These are phyloP conservation scores for Microtus montanus DNA, from an alignment of 2,113 vertebrate genomes.

Conservation along the genomic window DNA sequence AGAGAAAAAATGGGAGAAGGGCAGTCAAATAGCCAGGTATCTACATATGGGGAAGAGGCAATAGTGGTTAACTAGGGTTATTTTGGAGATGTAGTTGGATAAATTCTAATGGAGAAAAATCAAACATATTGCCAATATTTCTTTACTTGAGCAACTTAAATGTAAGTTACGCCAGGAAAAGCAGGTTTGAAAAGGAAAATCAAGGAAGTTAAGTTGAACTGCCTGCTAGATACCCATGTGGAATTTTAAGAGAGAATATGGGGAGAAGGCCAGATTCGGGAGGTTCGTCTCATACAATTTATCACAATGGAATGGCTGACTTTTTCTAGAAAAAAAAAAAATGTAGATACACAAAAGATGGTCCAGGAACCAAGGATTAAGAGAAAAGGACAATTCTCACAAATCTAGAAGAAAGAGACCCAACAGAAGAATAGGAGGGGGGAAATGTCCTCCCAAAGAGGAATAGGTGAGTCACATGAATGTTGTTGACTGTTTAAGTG, in stretches of 20 bases:
- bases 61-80: background rate
- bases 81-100: background rate
- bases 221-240: background rate
- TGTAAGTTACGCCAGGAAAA: conserved; percentile 26
- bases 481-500: background rate
- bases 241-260: background rate
- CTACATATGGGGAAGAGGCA: background rate
- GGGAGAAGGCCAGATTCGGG: background rate
- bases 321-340: conserved; percentile 5
- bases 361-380: background rate
- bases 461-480: background rate
- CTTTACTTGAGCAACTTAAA: conserved; percentile 19
- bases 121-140: conserved; percentile 24
- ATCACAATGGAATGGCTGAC: background rate
- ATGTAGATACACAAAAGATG: background rate
- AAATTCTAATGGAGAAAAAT: conserved; percentile 31
- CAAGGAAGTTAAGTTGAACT: background rate
- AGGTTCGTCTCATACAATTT: conserved; percentile 15
- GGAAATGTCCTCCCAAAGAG: background rate
- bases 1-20: conserved; percentile 14
- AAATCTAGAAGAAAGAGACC: background rate
- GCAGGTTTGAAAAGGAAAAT: conserved; percentile 38
- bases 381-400: background rate
- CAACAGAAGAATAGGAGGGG: conserved; percentile 5
- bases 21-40: background rate